A percentile compares a stretch with the other conserved stretches of the same genome.
Evolutionary conservation across 2,113 vertebrate genomes (phyloP).

Genomic region (Hylia prasina): DNA sequence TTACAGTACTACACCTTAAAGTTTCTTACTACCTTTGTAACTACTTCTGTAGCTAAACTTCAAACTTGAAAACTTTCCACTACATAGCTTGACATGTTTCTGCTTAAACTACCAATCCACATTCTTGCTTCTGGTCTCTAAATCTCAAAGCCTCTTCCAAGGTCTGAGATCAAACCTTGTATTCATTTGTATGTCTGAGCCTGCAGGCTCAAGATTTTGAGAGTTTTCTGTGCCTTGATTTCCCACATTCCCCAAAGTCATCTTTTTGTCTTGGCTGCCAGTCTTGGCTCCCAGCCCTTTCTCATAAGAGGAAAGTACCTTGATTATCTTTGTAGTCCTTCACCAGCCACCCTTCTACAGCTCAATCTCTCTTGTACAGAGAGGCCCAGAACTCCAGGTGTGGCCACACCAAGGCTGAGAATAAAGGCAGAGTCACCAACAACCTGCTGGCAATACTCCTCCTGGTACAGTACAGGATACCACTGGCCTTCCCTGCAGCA

Average conservation of each 20-base stretch:
- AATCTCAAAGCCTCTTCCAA: too few relatives aligned
- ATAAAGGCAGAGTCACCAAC: background rate
- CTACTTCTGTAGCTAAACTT: too few relatives aligned
- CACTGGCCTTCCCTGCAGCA: background rate
- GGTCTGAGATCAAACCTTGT: too few relatives aligned
- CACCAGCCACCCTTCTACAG: background rate
- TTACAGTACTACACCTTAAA: too few relatives aligned
- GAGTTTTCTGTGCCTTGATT: too few relatives aligned
- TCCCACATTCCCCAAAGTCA: fast-evolving
- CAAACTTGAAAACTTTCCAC: too few relatives aligned
- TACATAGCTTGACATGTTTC: too few relatives aligned
- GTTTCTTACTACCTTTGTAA: too few relatives aligned
- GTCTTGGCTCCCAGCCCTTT: background rate
- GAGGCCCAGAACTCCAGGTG: background rate
- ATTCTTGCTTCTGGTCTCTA: too few relatives aligned
- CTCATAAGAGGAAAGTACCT: background rate
- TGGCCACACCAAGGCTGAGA: background rate
- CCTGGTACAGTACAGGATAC: background rate
- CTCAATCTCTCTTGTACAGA: background rate
- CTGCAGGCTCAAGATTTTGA: too few relatives aligned
- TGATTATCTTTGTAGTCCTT: background rate
- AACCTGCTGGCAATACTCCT: background rate
- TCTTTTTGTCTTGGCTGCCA: background rate
- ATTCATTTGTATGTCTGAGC: too few relatives aligned
- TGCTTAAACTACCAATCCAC: too few relatives aligned